Evolutionary conservation across 1,140 invertebrate genomes (phyloP).

Genomic region (Papilio machaon): DNA sequence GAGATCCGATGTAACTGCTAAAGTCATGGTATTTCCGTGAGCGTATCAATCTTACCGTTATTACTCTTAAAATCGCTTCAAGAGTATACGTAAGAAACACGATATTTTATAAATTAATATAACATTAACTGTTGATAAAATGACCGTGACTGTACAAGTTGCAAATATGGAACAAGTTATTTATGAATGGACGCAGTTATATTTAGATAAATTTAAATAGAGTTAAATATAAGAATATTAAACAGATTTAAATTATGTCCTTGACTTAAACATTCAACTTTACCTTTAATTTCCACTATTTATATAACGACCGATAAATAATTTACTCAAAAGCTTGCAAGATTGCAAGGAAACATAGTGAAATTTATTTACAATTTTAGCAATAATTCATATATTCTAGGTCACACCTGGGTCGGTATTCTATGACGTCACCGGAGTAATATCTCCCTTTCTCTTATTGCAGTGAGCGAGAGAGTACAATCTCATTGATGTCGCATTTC

Average conservation of each 20-base stretch:
- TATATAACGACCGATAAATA: neutral
- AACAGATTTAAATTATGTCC: too few relatives aligned
- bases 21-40: neutral
- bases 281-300: neutral
- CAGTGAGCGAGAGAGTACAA: neutral
- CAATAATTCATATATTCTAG: conserved; percentile 13
- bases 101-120: too few relatives aligned
- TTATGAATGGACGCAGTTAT: too few relatives aligned
- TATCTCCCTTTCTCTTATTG: conserved; percentile 38
- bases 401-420: conserved; percentile 19
- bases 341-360: neutral
- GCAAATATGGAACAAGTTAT: too few relatives aligned
- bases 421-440: conserved; percentile 53
- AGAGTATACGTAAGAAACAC: too few relatives aligned
- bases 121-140: too few relatives aligned
- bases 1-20: neutral
- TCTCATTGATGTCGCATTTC: conserved; percentile 21
- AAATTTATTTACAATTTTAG: neutral
- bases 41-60: neutral
- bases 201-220: too few relatives aligned
- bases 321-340: neutral
- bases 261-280: too few relatives aligned
- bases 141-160: too few relatives aligned
- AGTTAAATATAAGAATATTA: too few relatives aligned
- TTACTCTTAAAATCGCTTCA: too few relatives aligned